Evolutionary conservation across 2,113 vertebrate genomes (phyloP).

Genomic region (Asarcornis scutulata): DNA sequence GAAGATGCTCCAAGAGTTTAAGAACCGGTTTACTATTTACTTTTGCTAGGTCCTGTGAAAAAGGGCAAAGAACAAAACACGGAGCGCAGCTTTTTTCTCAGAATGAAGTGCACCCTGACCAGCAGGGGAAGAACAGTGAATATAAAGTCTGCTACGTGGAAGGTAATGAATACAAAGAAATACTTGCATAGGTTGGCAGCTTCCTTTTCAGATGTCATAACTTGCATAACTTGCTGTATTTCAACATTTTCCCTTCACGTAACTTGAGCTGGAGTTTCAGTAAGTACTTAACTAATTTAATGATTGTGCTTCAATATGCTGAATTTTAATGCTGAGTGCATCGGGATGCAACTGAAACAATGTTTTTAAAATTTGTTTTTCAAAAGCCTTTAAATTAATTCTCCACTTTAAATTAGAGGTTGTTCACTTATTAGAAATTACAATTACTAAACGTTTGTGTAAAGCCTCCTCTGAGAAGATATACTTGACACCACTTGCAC

Average conservation of each 20-base stretch:
- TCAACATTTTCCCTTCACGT: constrained; percentile 22
- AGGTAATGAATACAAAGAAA: constrained; percentile 78
- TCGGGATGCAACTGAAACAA: neutral
- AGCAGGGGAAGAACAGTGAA: constrained; percentile 97
- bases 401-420: constrained; percentile 15
- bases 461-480: neutral
- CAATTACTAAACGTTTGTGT: constrained; percentile 1
- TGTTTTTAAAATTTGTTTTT: constrained; percentile 25
- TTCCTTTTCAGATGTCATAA: constrained; percentile 44
- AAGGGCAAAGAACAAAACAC: constrained; percentile 91
- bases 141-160: constrained; percentile 98
- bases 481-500: neutral
- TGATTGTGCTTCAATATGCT: neutral
- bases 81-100: constrained; percentile 92
- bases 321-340: constrained; percentile 25
- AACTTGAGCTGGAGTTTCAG: neutral
- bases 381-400: neutral
- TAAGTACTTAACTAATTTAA: neutral
- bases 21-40: constrained; percentile 38
- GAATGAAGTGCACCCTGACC: constrained; percentile 98
- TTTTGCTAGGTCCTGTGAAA: constrained; percentile 86
- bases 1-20: neutral
- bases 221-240: neutral
- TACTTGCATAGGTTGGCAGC: neutral
- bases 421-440: neutral